Base-by-base conservation (phyloP, 2,797 vertebrate genomes). In the Potorous gilbertii region DNA sequence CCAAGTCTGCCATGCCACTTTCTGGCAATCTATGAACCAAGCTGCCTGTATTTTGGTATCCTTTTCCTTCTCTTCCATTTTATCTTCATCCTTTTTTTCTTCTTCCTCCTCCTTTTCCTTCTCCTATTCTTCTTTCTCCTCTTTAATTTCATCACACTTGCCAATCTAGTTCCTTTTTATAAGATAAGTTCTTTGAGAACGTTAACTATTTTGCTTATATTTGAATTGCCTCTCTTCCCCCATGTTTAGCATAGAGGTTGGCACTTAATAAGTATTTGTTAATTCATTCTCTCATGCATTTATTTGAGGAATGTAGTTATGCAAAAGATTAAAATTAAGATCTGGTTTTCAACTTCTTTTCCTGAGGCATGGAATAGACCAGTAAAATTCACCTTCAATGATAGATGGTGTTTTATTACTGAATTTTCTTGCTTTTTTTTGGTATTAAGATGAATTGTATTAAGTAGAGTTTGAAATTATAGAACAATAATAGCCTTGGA, bases 321-420 rank as follows among this genome's bases (percentile, higher is more conserved):
- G 74, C 91, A 95, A 96, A 40, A 92, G 59, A 94, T 31, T 92
- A 96, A 54, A 81, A 52, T 87, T 91, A 93, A 93, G 55, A 91
- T 92, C 55, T 0, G 56, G 12, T 93, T 95, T 59, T 81, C 11
- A 92, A 94, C 29, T 55, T 18, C 62, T 90, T 95, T 95, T 93
- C n/a, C 46, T 74, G 10, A 93, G n/a, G 10, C 34, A 94, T 29
- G 56, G 95, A 94, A 94, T 59, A 4, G 21, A 92, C 90, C 95
- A 93, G 40, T 66, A 56, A 94, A 95, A 94, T 92, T 62, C 90
- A 92, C 59, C 54, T 40, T 6, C 94, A 95, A 91, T 57, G 55
- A 93, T 66, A 94, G 40, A 24, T 93, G 55, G 56, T 94, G 8
- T 57, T 87, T 57, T 54, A 34, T 92, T 54, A 57, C 94, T 54